phyloP scores from a whole-genome alignment of 2,113 vertebrate genomes.

The Spilogale gracilis region DNA sequence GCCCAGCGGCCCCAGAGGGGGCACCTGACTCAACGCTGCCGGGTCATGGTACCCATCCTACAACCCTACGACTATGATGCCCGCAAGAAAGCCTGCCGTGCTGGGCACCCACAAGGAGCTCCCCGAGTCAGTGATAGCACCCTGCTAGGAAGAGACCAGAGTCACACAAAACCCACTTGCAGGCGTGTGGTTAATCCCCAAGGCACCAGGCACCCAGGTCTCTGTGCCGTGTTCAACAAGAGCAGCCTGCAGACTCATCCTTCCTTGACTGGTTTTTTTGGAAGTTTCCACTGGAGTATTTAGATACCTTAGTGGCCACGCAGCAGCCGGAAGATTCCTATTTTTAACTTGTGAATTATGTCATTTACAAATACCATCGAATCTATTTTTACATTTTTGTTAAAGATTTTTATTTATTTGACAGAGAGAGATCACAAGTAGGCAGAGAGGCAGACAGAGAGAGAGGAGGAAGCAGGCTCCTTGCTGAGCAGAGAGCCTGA shows the following conservation, averaged over 20 bases:
- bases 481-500: no score
- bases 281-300: background rate
- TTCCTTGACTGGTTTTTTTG: background rate
- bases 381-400: background rate
- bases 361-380: background rate
- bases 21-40: background rate
- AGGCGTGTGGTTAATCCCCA: background rate
- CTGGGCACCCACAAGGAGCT: background rate
- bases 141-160: background rate
- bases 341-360: background rate
- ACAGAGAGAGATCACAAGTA: no score
- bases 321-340: no score
- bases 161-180: background rate
- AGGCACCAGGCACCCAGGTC: fast-evolving
- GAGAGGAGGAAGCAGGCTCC: no score
- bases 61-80: no score
- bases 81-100: background rate
- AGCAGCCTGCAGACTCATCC: background rate
- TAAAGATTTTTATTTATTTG: no score
- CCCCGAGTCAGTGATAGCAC: background rate
- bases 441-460: no score
- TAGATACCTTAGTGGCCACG: background rate
- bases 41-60: fast-evolving
- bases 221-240: background rate
- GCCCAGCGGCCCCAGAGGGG: background rate